Conservation (phyloP, 2,888 invertebrate genomes). For the Megaustenia siamemsis region DNA sequence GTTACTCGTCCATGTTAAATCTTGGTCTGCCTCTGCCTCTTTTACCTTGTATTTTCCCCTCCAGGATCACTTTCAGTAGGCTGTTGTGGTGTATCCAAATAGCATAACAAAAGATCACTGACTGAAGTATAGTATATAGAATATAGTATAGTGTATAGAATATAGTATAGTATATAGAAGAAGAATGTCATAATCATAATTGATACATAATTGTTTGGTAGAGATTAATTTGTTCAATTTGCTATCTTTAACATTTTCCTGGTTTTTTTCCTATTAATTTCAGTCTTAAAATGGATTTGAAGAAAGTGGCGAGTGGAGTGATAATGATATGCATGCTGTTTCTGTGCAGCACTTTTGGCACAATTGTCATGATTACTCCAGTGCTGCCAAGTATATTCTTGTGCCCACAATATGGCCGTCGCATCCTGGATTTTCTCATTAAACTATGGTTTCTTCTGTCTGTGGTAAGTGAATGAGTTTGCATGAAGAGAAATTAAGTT, state of each 20-base stretch:
- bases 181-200: no score
- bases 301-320: constrained; percentile 56
- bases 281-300: constrained; percentile 29
- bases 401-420: constrained; percentile 86
- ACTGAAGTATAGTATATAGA: no score
- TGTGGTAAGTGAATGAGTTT: constrained; percentile 84
- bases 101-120: no score
- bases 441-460: constrained; percentile 91
- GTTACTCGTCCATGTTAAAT: no score
- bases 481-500: not conserved
- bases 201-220: no score
- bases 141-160: no score
- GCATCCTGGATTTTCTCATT: constrained; percentile 86
- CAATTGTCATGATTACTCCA: constrained; percentile 85
- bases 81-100: no score
- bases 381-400: constrained; percentile 86
- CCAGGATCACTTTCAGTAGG: no score
- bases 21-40: no score
- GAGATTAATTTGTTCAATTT: not conserved
- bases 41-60: no score
- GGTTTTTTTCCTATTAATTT: not conserved
- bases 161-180: no score
- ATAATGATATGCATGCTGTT: constrained; percentile 64
- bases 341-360: constrained; percentile 78
- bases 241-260: not conserved